These are phyloP conservation scores for Apis cerana DNA, from an alignment of 1,140 invertebrate species.

Conservation along the genomic window DNA sequence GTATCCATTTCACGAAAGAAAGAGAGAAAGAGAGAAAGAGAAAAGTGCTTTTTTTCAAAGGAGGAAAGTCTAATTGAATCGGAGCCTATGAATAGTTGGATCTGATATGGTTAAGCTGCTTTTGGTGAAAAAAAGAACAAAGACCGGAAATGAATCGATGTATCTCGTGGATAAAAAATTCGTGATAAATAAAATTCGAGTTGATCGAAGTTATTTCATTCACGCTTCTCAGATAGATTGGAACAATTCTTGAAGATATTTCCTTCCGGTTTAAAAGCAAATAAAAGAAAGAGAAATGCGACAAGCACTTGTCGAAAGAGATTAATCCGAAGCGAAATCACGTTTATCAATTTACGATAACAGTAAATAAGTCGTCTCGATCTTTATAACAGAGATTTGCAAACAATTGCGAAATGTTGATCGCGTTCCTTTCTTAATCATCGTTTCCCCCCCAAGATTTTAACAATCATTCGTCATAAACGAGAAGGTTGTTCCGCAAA, in stretches of 20 bases:
- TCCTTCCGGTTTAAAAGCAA: too few species aligned
- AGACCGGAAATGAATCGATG: background rate
- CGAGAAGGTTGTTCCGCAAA: background rate
- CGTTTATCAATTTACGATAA: too few species aligned
- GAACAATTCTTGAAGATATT: too few species aligned
- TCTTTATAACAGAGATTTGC: too few species aligned
- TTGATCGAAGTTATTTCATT: too few species aligned
- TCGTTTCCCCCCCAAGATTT: background rate
- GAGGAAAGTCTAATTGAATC: background rate
- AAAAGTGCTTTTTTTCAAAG: background rate
- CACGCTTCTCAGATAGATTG: too few species aligned
- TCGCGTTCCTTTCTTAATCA: background rate
- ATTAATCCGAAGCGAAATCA: too few species aligned
- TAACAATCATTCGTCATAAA: background rate
- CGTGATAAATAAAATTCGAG: slow-evolving; percentile 26
- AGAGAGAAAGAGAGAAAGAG: background rate
- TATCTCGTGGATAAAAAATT: slow-evolving; percentile 15
- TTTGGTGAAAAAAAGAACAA: too few species aligned
- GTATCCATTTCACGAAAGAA: too few species aligned
- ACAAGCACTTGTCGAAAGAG: too few species aligned
- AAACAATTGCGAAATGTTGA: background rate
- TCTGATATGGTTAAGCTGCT: background rate
- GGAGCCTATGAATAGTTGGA: background rate
- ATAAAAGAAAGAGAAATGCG: too few species aligned
- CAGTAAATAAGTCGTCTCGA: too few species aligned